Base-by-base conservation (phyloP, 2,888 invertebrate genomes). In the Mythimna lalbum region DNA sequence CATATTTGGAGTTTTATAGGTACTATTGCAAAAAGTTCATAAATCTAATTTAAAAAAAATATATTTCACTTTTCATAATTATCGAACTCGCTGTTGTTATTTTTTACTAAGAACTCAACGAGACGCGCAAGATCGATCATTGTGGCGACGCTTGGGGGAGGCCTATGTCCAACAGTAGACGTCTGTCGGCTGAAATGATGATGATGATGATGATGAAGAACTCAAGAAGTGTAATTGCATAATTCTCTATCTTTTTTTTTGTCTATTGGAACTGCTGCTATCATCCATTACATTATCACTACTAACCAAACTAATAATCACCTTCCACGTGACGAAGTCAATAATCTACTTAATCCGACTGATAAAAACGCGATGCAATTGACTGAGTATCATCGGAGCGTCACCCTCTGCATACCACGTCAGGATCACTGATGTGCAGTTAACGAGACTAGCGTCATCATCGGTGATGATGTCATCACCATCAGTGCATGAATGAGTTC, bases 361-460 rank as follows among this genome's bases (percentile, higher is more conserved):
- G 31, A 67, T 68, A 81, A 81, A 79, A 79, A 81, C 71, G 23
- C 81, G 81, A 79, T 68, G 43, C 79, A 79, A 81, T 66, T 77
- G 79, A 81, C 78, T 79, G 79, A 52, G 63, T 77, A 63, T 60
- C 79, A 82, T 47, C 71, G 67, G 67, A 69, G 68, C 70, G 79
- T 68, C 80, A 68, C 33, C 74, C 73, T 47, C 74, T 39, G 74
- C 79, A 78, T 73, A 19, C 31, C 63, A 52, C 78, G 71, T 76
- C 64, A 81, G 81, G 81, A 79, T 76, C 81, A 72, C 47, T 81
- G 77, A 19, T 81, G 81, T 79, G 77, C 71, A 79, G 49, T 81
- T 77, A 81, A 63, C 36, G 78, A 76, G 33, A 71, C 64, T 52
- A 14, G 60, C 70, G 68, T 80, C 80, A 78, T 80, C 63, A 63